Evolutionary conservation across 2,113 vertebrate species (phyloP).

Genomic region (Python bivittatus): DNA sequence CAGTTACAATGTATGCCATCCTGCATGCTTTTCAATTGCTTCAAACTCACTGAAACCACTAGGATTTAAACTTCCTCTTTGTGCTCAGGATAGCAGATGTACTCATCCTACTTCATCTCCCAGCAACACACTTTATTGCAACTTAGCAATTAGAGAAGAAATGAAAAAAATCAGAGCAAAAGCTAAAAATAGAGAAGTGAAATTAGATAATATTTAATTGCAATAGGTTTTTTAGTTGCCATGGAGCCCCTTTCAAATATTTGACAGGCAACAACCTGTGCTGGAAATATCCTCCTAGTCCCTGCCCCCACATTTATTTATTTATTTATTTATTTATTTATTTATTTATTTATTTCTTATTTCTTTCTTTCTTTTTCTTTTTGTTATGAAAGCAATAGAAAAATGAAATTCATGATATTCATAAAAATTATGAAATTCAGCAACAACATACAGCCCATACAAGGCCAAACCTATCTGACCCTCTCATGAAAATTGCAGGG

Average conservation of each 20-base stretch:
- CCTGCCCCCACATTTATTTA: no score
- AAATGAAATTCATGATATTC: neutral
- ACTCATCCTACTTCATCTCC: neutral
- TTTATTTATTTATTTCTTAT: no score
- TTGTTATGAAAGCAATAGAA: neutral
- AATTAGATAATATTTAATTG: constrained; percentile 37
- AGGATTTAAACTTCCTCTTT: neutral
- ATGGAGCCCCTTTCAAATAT: constrained; percentile 18
- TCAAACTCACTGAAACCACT: neutral
- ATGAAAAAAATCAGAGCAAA: neutral
- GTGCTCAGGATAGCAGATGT: neutral
- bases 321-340: no score
- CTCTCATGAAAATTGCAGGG: neutral
- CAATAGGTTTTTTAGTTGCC: constrained; percentile 21
- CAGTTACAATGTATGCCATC: neutral
- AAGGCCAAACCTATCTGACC: neutral
- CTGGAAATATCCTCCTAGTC: neutral
- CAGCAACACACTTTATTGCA: neutral
- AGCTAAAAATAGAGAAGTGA: constrained; percentile 34
- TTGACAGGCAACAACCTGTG: constrained; percentile 7
- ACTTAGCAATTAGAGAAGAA: constrained; percentile 26
- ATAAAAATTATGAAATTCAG: neutral
- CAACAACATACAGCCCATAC: neutral
- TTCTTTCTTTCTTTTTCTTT: no score
- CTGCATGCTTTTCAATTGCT: neutral